phyloP scores from a whole-genome alignment of 2,113 vertebrate genomes.

The Hipposideros armiger region DNA sequence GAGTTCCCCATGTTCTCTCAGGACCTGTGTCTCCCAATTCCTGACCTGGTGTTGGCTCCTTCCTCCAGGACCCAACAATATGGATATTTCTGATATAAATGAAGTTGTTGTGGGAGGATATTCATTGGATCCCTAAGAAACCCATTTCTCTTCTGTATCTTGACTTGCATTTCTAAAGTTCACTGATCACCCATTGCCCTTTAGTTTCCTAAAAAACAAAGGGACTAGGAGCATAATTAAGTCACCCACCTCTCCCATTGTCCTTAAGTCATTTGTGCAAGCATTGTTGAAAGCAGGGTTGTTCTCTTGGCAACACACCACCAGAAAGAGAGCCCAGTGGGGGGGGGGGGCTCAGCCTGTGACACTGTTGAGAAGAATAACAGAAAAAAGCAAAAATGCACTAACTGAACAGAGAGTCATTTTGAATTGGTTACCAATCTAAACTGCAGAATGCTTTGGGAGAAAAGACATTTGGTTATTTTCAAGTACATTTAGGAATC shows the following conservation, averaged over 20 bases:
- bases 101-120: slow-evolving; percentile 24
- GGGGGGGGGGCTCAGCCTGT: neutral
- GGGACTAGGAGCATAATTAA: slow-evolving; percentile 46
- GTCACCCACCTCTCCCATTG: slow-evolving; percentile 63
- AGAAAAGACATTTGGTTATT: slow-evolving; percentile 58
- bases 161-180: slow-evolving; percentile 23
- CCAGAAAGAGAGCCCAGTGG: neutral
- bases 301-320: slow-evolving; percentile 65
- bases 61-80: neutral
- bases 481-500: slow-evolving; percentile 59
- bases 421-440: slow-evolving; percentile 53
- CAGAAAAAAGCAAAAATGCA: slow-evolving; percentile 40
- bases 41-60: neutral
- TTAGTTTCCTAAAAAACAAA: slow-evolving; percentile 65
- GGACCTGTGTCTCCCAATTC: neutral
- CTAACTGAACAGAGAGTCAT: slow-evolving; percentile 23
- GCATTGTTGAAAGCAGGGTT: slow-evolving; percentile 47
- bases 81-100: slow-evolving; percentile 32
- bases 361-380: neutral
- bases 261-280: slow-evolving; percentile 60
- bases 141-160: neutral
- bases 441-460: neutral
- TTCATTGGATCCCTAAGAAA: slow-evolving; percentile 10
- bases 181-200: slow-evolving; percentile 7
- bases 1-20: neutral